A percentile compares a stretch with the other conserved stretches of the same genome.
Conservation (phyloP, 1,140 invertebrate genomes). For the Oryctes rhinoceros region DNA sequence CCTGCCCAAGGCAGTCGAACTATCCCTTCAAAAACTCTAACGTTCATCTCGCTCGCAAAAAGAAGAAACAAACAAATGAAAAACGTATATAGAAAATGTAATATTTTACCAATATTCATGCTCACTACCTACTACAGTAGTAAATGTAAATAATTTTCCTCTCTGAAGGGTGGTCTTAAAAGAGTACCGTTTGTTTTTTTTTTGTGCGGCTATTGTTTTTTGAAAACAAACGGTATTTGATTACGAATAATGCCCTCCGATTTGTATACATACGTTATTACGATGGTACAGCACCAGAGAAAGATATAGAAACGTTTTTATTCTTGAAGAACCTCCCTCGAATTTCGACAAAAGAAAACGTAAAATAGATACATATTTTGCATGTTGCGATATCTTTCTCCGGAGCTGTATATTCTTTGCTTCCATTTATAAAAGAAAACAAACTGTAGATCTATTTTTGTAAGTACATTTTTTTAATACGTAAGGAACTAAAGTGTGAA, state of each 20-base stretch:
- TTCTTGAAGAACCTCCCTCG: too few species aligned
- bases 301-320: not conserved
- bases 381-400: slow-evolving; percentile 5
- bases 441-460: slow-evolving; percentile 35
- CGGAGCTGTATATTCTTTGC: not conserved
- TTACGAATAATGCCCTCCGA: not conserved
- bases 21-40: slow-evolving; percentile 55
- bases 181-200: too few species aligned
- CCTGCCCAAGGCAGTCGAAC: slow-evolving; percentile 69
- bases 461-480: slow-evolving; percentile 14
- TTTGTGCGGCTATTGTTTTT: not conserved
- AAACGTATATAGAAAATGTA: not conserved
- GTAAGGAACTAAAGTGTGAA: not conserved
- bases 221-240: not conserved
- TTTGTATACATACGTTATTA: not conserved
- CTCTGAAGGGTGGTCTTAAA: not conserved
- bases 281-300: not conserved
- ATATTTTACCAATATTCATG: slow-evolving; percentile 4
- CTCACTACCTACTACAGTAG: not conserved
- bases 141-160: slow-evolving; percentile 12
- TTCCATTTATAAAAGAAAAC: slow-evolving; percentile 15
- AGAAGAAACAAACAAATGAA: not conserved
- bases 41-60: not conserved
- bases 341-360: not conserved
- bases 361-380: not conserved